Base-by-base conservation (phyloP, 2,797 vertebrate species). In the Spinibarbus caldwelli region DNA sequence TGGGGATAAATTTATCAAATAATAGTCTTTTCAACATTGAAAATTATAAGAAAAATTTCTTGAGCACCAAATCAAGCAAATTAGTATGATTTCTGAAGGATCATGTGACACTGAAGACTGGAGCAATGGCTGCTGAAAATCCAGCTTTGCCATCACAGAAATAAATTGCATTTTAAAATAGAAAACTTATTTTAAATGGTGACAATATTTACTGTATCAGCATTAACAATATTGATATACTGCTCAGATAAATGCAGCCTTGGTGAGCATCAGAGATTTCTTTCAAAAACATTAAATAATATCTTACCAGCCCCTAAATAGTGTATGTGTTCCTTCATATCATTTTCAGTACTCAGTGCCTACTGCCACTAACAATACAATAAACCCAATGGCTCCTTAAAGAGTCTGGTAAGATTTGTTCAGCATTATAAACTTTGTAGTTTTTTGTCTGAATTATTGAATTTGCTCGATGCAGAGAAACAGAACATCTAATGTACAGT, bases 281-380 rank as follows among this genome's bases (percentile, higher is more conserved):
- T 67, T 62, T 59, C 11, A 26, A 62, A 59, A 29, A 62, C 57
- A 29, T 29, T 29, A 2, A 62, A 62, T 62, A 29, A 29, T 29
- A 29, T 34, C 45, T 49, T 31, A 31, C 43, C 26, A 49, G 45
- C 17, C 5, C 26, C 26, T 21, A 19, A 11, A 19, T 6, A 6
- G 47, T 6, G 26, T 29, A 31, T 47, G 26, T 49, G 43, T 21
- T 49, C 26, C 45, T 31, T 73, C 5, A 31, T 29, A 21, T 73
- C 0, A 73, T 34, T 73, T 49, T 49, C 45, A 21, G 26, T 21
- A n/a, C 23, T 29, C 17, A 41, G 38, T 47, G 15, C 14, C 11
- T 77, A 29, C 31, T 86, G 73, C 45, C n/a, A n/a, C n/a, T n/a
- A n/a, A n/a, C n/a, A n/a, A n/a, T 47, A 26, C 66, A 36, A 82